Evolutionary conservation across 2,113 vertebrate species (phyloP), one percentile per base, ranked within the genome.

Genomic region (Octodon degus): DNA sequence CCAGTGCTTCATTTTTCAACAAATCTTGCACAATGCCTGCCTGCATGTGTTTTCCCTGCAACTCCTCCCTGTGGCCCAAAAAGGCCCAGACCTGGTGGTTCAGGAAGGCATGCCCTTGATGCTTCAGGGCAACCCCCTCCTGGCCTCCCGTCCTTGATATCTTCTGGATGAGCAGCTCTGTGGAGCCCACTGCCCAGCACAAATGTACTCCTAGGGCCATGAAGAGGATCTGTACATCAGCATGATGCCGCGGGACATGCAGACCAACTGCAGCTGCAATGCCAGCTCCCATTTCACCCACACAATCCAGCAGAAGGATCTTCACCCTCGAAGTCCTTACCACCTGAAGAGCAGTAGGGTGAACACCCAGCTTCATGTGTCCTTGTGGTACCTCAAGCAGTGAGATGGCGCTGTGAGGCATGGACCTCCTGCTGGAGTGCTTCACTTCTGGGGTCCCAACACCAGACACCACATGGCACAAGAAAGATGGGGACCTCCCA

Each of bases 241-340:
- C 0, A 99, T 99, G 25, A 62, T 99, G 95, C 98, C 98, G 10
- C 99, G 98, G 96, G 99, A 99, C 4, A 98, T 98, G 74, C 98
- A 98, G 80, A 99, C 98, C 0, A 99, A 99, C 98, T 99, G 99
- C 98, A 99, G 99, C 98, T 99, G 99, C 98, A 99, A 99, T 0
- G 99, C 99, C 0, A 99, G 99, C 79, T 99, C 99, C 98, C 98
- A 98, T 92, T 99, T 99, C 98, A 99, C 99, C 43, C 99, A 99
- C 98, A 99, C 99, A 97, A 99, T 99, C 97, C 99, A 99, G 98
- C 99, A 99, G 98, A 99, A 99, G 97, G 99, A 99, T 97, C 4
- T 99, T 99, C 98, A 99, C 98, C 47, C 99, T 99, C 97, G 99
- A 98, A 98, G 99, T 99, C 90, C 98, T 98, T 86, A 99, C 99